Base-by-base conservation (phyloP, 2,113 vertebrate species). In the Heteronetta atricapilla region DNA sequence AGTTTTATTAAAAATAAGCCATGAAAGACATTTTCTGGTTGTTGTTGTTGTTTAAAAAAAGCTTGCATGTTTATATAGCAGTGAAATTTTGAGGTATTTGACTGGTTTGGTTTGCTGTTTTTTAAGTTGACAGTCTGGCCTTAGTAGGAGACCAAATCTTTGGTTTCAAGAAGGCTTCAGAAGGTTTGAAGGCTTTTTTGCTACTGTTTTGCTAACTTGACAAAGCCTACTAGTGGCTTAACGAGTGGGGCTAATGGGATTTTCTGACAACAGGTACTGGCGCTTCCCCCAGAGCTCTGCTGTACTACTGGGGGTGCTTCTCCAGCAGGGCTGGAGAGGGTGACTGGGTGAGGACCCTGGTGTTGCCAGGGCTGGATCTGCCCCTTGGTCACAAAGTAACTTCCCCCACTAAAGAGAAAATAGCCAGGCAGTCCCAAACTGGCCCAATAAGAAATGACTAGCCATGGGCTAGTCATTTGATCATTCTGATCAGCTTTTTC, bases 301-400 rank as follows among this genome's bases (percentile, higher is more conserved):
- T 56, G 53, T 42, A 56, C 31, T 63, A 8, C 29, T 63, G 31
- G 75, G 21, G 46, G 44, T 63, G 67, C 48, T 68, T 63, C 52
- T 44, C 69, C 31, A 62, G 34, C 36, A 29, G 72, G 28, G 0
- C 22, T 29, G 34, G 13, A 11, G 23, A n/a, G 42, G 31, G 33
- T 17, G 56, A 52, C 42, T 48, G 29, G 26, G 22, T 10, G 7
- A 19, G 62, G 42, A 33, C 6, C 19, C 38, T 70, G 36, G 23
- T n/a, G 62, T 33, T 38, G 22, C 36, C 46, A 10, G 31, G n/a
- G 29, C 20, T 34, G 72, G 31, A 56, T 62, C 34, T 78, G 66
- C 34, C 59, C 17, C 2, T 0, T 1, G 5, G 66, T 31, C 34
- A 68, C 59, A 22, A 38, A 33, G 31, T 2, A 23, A 18, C 8